A percentile compares a stretch with the other conserved stretches of the same genome.
Evolutionary conservation across 2,113 vertebrate species (phyloP).

Genomic region (Emydocephalus ijimae): DNA sequence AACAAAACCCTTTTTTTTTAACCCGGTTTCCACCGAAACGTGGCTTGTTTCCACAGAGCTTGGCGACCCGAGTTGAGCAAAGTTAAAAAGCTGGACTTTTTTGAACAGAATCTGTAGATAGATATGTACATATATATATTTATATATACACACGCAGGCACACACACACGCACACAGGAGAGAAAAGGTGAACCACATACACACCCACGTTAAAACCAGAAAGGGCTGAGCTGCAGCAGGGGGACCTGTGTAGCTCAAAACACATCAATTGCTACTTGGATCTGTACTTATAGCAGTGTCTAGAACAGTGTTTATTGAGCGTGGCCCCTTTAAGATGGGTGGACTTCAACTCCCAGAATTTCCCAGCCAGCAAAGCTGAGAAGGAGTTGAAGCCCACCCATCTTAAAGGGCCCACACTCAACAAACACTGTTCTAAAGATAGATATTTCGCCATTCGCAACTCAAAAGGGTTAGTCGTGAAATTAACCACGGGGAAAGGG

Average conservation of each 20-base stretch:
- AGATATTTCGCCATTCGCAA: neutral
- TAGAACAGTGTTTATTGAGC: neutral
- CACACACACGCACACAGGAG: neutral
- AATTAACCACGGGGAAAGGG: too few species aligned
- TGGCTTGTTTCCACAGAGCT: neutral
- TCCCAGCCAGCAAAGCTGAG: neutral
- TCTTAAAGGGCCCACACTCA: neutral
- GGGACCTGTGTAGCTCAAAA: neutral
- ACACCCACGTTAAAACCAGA: neutral
- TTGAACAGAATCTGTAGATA: constrained; percentile 11
- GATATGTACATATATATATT: neutral
- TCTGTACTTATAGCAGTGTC: neutral
- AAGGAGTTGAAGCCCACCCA: neutral
- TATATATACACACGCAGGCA: too few species aligned
- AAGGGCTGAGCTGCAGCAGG: neutral
- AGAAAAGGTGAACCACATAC: constrained; percentile 1
- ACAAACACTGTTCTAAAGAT: neutral
- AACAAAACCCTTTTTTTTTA: neutral
- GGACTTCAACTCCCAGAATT: neutral
- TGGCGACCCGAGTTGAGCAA: neutral
- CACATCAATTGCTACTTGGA: neutral
- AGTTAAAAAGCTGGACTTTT: neutral
- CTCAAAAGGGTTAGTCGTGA: neutral
- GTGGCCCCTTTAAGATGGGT: neutral
- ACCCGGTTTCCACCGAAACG: neutral